phyloP scores from a whole-genome alignment of 2,888 invertebrate genomes.

The Plagodis pulveraria region DNA sequence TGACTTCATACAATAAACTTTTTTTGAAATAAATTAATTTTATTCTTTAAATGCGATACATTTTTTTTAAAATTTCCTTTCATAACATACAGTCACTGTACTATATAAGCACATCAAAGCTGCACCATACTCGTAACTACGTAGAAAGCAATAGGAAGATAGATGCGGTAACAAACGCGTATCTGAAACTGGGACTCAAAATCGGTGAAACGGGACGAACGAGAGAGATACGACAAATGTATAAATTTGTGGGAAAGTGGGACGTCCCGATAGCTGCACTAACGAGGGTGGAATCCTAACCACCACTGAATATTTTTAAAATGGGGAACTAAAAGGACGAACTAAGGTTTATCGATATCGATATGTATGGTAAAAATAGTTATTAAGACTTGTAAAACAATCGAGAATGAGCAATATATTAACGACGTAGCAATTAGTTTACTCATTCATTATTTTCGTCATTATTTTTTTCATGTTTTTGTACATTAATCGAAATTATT shows the following conservation, averaged over 20 bases:
- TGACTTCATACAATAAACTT: too few species aligned
- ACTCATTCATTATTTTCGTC: too few species aligned
- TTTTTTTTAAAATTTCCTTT: not conserved
- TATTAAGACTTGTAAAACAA: too few species aligned
- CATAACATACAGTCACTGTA: not conserved
- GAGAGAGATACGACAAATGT: slow-evolving; percentile 10
- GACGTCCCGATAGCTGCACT: slow-evolving; percentile 43
- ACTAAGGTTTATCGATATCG: slow-evolving; percentile 12
- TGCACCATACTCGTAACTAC: not conserved
- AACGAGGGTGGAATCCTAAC: slow-evolving; percentile 50
- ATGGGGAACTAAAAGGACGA: slow-evolving; percentile 23
- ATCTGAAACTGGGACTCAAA: slow-evolving; percentile 8
- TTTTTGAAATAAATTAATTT: too few species aligned
- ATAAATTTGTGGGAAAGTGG: slow-evolving; percentile 29
- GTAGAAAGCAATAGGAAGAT: slow-evolving; percentile 2
- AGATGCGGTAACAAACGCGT: slow-evolving; percentile 11
- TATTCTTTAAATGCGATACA: too few species aligned
- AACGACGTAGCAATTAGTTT: too few species aligned
- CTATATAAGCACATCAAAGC: slow-evolving; percentile 2
- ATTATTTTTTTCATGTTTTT: too few species aligned
- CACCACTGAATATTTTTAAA: slow-evolving; percentile 48
- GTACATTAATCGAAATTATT: too few species aligned
- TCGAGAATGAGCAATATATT: too few species aligned
- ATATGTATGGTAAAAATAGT: not conserved
- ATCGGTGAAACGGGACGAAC: slow-evolving; percentile 6